These are phyloP conservation scores for Passer domesticus DNA, from an alignment of 2,113 vertebrate genomes.

Conservation along the genomic window DNA sequence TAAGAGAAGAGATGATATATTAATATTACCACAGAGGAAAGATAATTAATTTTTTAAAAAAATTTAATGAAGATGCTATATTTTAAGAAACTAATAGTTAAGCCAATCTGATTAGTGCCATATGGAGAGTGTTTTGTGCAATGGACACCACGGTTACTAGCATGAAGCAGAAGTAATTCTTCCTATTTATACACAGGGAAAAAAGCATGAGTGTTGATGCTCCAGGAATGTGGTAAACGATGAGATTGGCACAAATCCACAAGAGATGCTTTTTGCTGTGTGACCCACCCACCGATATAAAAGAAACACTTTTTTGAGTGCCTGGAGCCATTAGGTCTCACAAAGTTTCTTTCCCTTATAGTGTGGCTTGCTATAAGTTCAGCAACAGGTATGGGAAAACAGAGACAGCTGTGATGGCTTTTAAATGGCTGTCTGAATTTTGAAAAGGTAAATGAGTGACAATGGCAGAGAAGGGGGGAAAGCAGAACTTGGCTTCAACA, in stretches of 20 bases:
- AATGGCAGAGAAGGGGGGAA: background rate
- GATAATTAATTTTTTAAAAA: background rate
- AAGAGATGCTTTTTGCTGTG: background rate
- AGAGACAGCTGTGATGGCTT: background rate
- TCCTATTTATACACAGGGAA: conserved; percentile 27
- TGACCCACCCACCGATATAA: background rate
- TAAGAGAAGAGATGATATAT: conserved; percentile 25
- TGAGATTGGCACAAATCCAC: conserved; percentile 21
- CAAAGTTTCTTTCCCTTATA: background rate
- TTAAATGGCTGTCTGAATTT: background rate
- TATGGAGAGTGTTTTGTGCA: conserved; percentile 62
- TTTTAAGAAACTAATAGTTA: conserved; percentile 70
- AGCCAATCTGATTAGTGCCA: conserved; percentile 70
- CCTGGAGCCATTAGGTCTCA: background rate
- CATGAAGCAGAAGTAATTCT: conserved; percentile 40
- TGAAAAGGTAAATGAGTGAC: background rate
- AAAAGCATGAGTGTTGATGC: background rate
- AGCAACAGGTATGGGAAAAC: background rate
- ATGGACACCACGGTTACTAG: conserved; percentile 19
- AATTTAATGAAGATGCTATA: conserved; percentile 55
- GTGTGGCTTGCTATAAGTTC: background rate
- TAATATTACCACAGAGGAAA: conserved; percentile 30
- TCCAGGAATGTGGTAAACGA: background rate
- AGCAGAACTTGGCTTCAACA: background rate
- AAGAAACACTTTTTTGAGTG: background rate